These are phyloP conservation scores for Hoplostethus mediterraneus DNA, from an alignment of 2,797 vertebrate species.

Conservation along the genomic window DNA sequence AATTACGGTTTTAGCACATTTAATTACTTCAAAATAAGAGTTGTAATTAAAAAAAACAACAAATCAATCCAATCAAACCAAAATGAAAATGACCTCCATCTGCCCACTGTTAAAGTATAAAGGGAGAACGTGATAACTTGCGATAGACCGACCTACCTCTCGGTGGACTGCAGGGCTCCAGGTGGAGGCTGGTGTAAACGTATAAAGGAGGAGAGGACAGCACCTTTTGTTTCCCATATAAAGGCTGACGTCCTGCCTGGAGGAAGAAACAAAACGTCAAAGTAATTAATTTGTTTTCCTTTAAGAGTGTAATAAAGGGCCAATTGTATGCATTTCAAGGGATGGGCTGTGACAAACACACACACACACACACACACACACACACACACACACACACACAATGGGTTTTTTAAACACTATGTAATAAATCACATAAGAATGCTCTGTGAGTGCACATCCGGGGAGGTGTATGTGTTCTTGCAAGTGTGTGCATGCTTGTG, in stretches of 20 bases:
- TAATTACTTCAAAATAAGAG: too few species aligned
- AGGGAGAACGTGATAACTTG: conserved; percentile 38
- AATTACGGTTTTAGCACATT: too few species aligned
- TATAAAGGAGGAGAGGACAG: background rate
- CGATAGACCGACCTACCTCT: conserved; percentile 35
- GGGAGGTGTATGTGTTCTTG: background rate
- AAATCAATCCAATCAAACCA: conserved; percentile 36
- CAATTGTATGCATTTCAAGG: conserved; percentile 32
- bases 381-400: conserved; percentile 16
- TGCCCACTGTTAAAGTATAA: conserved; percentile 20
- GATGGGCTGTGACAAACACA: background rate
- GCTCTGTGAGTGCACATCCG: conserved; percentile 2
- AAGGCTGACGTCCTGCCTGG: conserved; percentile 44
- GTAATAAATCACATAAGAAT: conserved; percentile 46
- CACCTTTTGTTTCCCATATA: conserved; percentile 30
- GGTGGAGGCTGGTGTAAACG: background rate
- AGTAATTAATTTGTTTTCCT: conserved; percentile 48
- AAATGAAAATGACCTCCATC: conserved; percentile 46
- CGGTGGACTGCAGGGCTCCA: conserved; percentile 35
- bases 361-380: conserved; percentile 13
- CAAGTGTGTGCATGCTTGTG: conserved; percentile 16
- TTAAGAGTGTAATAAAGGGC: conserved; percentile 31
- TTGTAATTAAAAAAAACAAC: conserved; percentile 1
- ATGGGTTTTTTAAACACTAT: conserved; percentile 26
- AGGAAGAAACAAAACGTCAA: conserved; percentile 52